phyloP scores from a whole-genome alignment of 2,797 vertebrate species.

The Anabas testudineus region DNA sequence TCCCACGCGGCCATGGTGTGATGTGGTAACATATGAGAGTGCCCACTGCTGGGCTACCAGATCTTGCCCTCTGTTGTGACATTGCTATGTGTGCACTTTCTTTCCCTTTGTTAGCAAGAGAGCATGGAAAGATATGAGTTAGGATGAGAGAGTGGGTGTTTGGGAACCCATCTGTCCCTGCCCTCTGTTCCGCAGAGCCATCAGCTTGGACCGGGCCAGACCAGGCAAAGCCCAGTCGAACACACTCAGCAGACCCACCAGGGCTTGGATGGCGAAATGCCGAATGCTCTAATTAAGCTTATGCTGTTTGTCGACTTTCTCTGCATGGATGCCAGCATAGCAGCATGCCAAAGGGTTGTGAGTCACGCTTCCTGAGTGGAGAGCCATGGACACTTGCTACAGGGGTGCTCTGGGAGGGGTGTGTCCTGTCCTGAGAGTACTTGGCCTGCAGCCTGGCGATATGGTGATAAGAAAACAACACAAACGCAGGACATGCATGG shows the following conservation, averaged over 20 bases:
- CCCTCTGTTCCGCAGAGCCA: conserved; percentile 65
- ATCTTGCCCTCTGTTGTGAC: conserved; percentile 55
- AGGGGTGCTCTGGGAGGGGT: conserved; percentile 58
- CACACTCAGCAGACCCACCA: conserved; percentile 61
- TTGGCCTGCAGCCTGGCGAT: conserved; percentile 50
- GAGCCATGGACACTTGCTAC: conserved; percentile 62
- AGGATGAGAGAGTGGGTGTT: conserved; percentile 51
- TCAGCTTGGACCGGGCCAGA: conserved; percentile 47
- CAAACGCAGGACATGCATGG: conserved; percentile 38
- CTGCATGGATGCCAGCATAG: conserved; percentile 69
- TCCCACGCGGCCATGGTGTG: conserved; percentile 51
- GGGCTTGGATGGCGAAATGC: conserved; percentile 69
- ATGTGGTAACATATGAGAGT: conserved; percentile 46
- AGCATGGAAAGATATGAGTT: conserved; percentile 36
- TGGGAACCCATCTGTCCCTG: conserved; percentile 72
- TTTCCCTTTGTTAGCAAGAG: conserved; percentile 38
- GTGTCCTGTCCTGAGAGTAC: conserved; percentile 64
- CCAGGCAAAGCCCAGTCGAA: conserved; percentile 53
- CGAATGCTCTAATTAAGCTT: conserved; percentile 79
- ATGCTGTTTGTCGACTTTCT: conserved; percentile 80
- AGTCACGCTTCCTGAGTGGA: conserved; percentile 79
- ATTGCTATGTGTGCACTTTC: conserved; percentile 41
- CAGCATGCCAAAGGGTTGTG: conserved; percentile 72
- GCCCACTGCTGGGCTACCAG: conserved; percentile 41
- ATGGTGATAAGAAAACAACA: conserved; percentile 67